Evolutionary conservation across 2,888 invertebrate species (phyloP).

Genomic region (Heliothis peltigera): DNA sequence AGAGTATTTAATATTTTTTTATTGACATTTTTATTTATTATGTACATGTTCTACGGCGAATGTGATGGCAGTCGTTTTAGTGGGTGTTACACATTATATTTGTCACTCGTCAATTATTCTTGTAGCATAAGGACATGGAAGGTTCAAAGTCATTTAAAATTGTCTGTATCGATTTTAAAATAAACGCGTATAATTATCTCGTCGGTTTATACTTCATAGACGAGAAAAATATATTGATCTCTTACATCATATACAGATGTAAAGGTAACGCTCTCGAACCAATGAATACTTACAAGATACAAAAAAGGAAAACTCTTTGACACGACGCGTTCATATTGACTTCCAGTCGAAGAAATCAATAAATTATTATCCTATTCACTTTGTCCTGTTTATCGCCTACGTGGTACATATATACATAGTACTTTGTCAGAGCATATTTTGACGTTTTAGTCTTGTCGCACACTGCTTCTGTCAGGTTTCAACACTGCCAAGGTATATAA

Average conservation of each 20-base stretch:
- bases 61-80: conserved; percentile 7
- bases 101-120: conserved; percentile 43
- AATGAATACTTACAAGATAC: conserved; percentile 23
- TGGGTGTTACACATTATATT: conserved; percentile 13
- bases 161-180: not conserved
- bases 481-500: conserved; percentile 1
- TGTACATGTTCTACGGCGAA: conserved; percentile 7
- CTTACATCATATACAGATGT: conserved; percentile 7
- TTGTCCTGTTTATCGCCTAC: conserved; percentile 14
- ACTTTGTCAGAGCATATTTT: conserved; percentile 8
- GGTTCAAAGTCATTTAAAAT: conserved; percentile 24
- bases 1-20: conserved; percentile 30
- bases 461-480: not conserved
- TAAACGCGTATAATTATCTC: not conserved
- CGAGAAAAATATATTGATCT: conserved; percentile 8
- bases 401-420: conserved; percentile 25
- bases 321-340: conserved; percentile 6
- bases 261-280: conserved; percentile 16
- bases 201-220: not conserved
- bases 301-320: conserved; percentile 18
- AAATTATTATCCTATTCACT: conserved; percentile 16
- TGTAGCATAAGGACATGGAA: conserved; percentile 11
- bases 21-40: conserved; percentile 6
- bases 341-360: conserved; percentile 27
- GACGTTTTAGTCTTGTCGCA: not conserved